Conservation (phyloP, 2,888 invertebrate species). For the Lochmaea crataegi region DNA sequence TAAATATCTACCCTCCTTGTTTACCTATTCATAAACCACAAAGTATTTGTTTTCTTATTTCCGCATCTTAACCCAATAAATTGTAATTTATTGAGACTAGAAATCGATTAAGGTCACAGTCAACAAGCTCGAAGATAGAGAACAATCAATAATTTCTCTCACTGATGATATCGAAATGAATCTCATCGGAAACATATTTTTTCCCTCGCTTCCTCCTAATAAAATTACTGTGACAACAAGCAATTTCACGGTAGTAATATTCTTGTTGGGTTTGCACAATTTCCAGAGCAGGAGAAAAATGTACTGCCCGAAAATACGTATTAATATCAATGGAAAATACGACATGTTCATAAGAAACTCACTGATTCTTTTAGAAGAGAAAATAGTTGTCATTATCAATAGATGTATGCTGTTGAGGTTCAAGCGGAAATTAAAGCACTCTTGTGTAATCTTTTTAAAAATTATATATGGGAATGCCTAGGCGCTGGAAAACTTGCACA, state of each 20-base stretch:
- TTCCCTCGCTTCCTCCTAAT: neutral
- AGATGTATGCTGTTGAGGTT: too few relatives aligned
- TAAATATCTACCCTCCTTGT: neutral
- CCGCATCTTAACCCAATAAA: neutral
- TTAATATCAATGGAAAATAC: too few relatives aligned
- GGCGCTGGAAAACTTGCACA: too few relatives aligned
- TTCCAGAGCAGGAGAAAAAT: neutral
- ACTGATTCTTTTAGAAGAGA: too few relatives aligned
- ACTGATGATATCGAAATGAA: constrained; percentile 6
- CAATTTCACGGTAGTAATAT: constrained; percentile 3
- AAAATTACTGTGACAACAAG: constrained; percentile 13
- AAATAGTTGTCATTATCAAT: too few relatives aligned
- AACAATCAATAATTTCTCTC: constrained; percentile 2
- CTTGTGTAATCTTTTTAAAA: too few relatives aligned
- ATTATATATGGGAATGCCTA: too few relatives aligned
- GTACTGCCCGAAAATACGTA: neutral
- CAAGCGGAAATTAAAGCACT: too few relatives aligned
- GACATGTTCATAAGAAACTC: too few relatives aligned
- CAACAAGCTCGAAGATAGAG: neutral
- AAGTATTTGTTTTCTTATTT: neutral
- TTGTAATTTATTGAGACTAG: neutral
- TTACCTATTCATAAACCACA: neutral
- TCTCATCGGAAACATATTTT: neutral
- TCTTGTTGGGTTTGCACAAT: neutral
- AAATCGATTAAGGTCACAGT: neutral